phyloP scores from a whole-genome alignment of 2,797 vertebrate species.

The Falco novaeseelandiae region DNA sequence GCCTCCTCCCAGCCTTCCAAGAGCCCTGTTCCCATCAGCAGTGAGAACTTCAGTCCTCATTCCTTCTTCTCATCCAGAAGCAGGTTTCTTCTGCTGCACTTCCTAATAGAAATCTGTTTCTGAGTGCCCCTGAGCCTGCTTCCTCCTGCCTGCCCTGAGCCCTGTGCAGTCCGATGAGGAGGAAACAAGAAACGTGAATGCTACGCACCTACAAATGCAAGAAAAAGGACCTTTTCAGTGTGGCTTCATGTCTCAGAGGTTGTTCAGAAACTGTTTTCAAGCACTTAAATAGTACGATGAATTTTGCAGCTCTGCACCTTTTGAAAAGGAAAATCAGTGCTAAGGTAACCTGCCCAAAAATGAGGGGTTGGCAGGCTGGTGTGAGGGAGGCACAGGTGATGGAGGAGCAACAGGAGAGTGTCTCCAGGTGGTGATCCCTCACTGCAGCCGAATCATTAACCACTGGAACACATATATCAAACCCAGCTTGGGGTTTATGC shows the following conservation, averaged over 20 bases:
- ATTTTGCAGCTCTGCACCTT: background rate
- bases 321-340: background rate
- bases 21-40: background rate
- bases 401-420: background rate
- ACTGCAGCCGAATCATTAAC: background rate
- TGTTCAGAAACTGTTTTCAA: background rate
- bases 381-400: background rate
- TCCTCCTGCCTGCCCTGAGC: background rate
- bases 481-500: background rate
- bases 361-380: background rate
- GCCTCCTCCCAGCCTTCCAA: background rate
- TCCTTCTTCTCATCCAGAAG: background rate
- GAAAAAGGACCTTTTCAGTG: background rate
- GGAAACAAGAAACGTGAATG: background rate
- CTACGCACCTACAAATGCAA: background rate
- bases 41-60: background rate
- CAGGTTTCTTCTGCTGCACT: background rate
- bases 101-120: background rate
- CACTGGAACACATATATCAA: background rate
- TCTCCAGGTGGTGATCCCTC: background rate
- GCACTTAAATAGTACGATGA: background rate
- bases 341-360: background rate
- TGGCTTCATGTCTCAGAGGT: background rate
- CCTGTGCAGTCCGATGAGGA: rapidly evolving
- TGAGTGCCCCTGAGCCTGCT: background rate